Base-by-base conservation (phyloP, 2,113 vertebrate species). In the Megaceryle torquata region DNA sequence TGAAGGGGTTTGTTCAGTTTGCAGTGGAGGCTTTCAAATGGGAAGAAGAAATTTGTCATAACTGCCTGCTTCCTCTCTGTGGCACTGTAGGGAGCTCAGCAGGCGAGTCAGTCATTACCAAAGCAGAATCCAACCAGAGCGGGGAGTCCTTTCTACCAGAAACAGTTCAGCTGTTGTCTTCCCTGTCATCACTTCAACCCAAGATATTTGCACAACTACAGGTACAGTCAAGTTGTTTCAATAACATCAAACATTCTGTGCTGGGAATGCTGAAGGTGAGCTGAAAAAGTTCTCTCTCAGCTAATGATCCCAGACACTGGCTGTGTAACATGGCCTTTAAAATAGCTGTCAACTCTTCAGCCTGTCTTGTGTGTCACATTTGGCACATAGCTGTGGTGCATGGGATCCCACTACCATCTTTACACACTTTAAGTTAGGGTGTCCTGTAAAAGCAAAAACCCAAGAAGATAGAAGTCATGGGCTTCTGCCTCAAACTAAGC, bases 131-230 rank as follows among this genome's bases (percentile, higher is more conserved):
- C 84, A 93, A 16, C 85, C 97, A 96, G 77, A 96, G 89, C 0
- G 75, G 56, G 56, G 87, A 96, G 78, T 88, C 97, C 43, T 91
- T 98, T 76, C 97, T 95, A 79, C 96, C 97, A 83, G 98, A 98
- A 56, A 96, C 97, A 88, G 84, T 97, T 48, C 98, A 98, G 59
- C 95, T 98, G 39, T 96, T 98, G 60, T 98, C 98, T 88, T 98
- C 98, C 15, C 91, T 98, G 46, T 98, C 98, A 51, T 98, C 98
- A 39, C 93, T 98, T 89, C 98, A 98, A 86, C 98, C 98, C 89
- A 98, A 98, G 97, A 97, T 98, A 95, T 98, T 99, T 96, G 98
- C 98, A 88, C 98, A 99, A 63, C 83, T 98, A 51, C 98, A 98
- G 98, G 98, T 98, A 92, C 26, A 72, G 44, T 64, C 48, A 84